Evolutionary conservation across 2,797 vertebrate genomes (phyloP).

Genomic region (Amniataba percoides): DNA sequence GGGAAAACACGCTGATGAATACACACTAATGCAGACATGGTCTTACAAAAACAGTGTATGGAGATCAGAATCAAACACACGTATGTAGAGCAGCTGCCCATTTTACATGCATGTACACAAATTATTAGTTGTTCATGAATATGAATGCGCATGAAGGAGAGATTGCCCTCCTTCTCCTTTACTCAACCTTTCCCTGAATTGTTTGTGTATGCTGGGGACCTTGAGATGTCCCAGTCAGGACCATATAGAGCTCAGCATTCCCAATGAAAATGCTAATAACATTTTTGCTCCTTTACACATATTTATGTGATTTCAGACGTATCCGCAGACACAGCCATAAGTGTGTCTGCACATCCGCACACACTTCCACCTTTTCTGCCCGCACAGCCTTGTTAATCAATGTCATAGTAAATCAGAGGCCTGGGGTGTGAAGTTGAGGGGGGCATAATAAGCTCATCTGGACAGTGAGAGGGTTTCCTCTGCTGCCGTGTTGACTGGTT

Average conservation of each 20-base stretch:
- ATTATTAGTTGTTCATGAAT: constrained; percentile 17
- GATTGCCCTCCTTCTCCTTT: constrained; percentile 35
- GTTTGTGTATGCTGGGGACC: constrained; percentile 34
- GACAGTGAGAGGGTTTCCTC: constrained; percentile 53
- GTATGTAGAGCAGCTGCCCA: not conserved
- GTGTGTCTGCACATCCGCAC: constrained; percentile 13
- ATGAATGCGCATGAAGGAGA: not conserved
- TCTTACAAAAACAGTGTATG: not conserved
- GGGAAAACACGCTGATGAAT: constrained; percentile 21
- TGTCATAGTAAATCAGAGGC: constrained; percentile 76
- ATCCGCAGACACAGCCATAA: constrained; percentile 17
- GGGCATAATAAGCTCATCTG: constrained; percentile 72
- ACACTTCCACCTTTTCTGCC: constrained; percentile 22
- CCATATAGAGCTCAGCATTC: not conserved
- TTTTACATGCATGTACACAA: not conserved
- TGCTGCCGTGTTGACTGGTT: constrained; percentile 55
- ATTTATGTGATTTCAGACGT: constrained; percentile 40
- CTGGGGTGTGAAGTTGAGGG: constrained; percentile 46
- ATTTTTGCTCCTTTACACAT: constrained; percentile 19
- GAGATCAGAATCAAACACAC: constrained; percentile 10
- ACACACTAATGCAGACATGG: not conserved
- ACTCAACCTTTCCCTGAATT: constrained; percentile 42
- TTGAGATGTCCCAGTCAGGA: constrained; percentile 44
- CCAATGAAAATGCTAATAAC: constrained; percentile 39
- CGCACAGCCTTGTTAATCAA: constrained; percentile 69